Evolutionary conservation across 2,113 vertebrate species (phyloP), one percentile per base, ranked within the genome.

Genomic region (Rhea americana): DNA sequence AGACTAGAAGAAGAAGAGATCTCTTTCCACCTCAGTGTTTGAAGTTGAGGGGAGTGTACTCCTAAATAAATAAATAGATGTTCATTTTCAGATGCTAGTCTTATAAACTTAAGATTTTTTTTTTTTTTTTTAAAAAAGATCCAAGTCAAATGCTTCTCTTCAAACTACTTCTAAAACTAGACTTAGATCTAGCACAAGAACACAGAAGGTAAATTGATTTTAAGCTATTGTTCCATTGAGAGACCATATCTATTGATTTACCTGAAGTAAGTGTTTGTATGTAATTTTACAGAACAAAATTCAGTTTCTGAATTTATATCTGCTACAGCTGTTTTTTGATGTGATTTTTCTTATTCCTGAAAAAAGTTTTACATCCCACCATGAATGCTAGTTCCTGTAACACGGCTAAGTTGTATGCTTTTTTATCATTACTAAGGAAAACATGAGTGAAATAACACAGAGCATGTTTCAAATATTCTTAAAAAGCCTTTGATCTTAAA

Each of bases 391-490:
- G 15, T 35, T 76, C 32, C 47, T 76, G 37, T 26, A 41, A 89
- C 48, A n/a, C 37, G 26, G n/a, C 26, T 79, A 58, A 80, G 6
- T 59, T 20, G 55, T 43, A 66, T 7, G 19, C 4, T 86, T 13
- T 66, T 92, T 61, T 47, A 63, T 43, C 26, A 55, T 70, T 66
- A 89, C 25, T 18, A 87, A 63, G 7, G 73, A 92, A 84, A 91
- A 1, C 4, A 13, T n/a, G 48, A 19, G 28, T 37, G 20, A 24
- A 76, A 53, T 58, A 71, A 71, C 28, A 43, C 28, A 82, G 16
- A 66, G 24, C 61, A 78, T 67, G 71, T 62, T 70, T 81, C 2
- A 89, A 67, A 41, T 65, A 45, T 35, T 72, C 47, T 32, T 13
- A 74, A 53, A 25, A 2, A 25, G 47, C 1, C 4, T 6, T 70